Percentiles rank a stretch among this genome's conserved stretches.
These are phyloP conservation scores for Chondrosia reniformis DNA, from an alignment of 37 sponge, comb jelly and placozoan species.

Conservation along the genomic window DNA sequence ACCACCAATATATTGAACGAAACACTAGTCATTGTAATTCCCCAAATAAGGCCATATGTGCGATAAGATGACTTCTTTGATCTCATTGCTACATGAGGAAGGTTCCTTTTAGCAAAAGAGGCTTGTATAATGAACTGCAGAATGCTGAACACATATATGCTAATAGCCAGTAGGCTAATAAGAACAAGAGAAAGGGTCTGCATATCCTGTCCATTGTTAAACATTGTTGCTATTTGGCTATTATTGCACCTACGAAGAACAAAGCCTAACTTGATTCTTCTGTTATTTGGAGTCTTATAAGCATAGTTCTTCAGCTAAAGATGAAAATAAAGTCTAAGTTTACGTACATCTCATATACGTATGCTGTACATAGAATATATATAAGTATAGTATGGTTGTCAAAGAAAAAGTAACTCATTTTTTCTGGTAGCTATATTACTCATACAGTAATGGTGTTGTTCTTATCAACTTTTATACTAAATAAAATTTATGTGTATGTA, in stretches of 20 bases:
- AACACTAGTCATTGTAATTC: neutral
- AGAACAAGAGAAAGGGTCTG: neutral
- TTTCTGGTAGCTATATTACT: too few species aligned
- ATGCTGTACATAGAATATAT: neutral
- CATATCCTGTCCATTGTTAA: neutral
- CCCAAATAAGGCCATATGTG: conserved; percentile 1
- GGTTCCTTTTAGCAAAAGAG: neutral
- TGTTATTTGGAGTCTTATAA: too few species aligned
- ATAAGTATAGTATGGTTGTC: too few species aligned
- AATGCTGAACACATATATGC: neutral
- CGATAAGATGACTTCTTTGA: neutral
- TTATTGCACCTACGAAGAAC: neutral
- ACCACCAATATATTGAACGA: neutral
- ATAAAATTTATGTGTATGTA: too few species aligned
- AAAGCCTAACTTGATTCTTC: neutral
- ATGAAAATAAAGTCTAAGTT: neutral
- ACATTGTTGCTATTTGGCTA: neutral
- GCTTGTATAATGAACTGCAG: neutral
- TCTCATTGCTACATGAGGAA: neutral
- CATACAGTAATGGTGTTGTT: too few species aligned
- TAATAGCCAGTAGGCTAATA: neutral
- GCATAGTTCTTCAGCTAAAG: too few species aligned
- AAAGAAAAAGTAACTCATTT: too few species aligned
- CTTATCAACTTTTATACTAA: too few species aligned
- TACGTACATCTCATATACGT: neutral